Evolutionary conservation across 1,140 invertebrate genomes (phyloP), one percentile per base, ranked within the genome.

Genomic region (Ephestia elutella): DNA sequence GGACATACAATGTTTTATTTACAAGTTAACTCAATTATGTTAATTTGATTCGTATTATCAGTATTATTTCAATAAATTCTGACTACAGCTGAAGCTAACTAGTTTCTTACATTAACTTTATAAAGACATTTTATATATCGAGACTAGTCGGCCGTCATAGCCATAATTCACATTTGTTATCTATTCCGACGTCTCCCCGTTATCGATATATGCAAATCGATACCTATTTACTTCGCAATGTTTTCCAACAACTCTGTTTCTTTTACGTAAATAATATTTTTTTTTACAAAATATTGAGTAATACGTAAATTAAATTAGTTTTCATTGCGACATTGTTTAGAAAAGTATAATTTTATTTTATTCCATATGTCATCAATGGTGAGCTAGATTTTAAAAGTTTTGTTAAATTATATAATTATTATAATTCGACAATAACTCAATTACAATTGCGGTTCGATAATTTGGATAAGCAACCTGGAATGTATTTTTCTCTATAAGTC

Each of bases 161-260:
- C n/a, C 38, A 15, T 44, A 44, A 44, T 13, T 44, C 13, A 44
- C 38, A 44, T 44, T 44, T 44, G 32, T 44, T 44, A 44, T 44
- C 38, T n/a, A 8, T 44, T 44, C 15, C 7, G 15, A 44, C 38
- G 38, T 44, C n/a, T 15, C 38, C 7, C 10, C 15, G 38, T 44
- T 44, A 44, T 44, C 38, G 38, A 44, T 44, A 44, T 44, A 44
- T 44, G 38, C 38, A 44, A 44, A 44, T 44, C 5, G 15, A 44
- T 44, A 44, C n/a, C 38, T 44, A 44, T 15, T 15, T 17, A 44
- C n/a, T 11, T 35, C 2, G 38, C 38, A 2, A 15, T 15, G 38
- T 44, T 44, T 44, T 44, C 38, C 38, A 13, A 10, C 38, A 44
- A 17, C 38, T 15, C 5, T 3, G 38, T n/a, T 44, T 1, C 38